Base-by-base conservation (phyloP, 1,140 invertebrate species). In the Platyscapa corneri region DNA sequence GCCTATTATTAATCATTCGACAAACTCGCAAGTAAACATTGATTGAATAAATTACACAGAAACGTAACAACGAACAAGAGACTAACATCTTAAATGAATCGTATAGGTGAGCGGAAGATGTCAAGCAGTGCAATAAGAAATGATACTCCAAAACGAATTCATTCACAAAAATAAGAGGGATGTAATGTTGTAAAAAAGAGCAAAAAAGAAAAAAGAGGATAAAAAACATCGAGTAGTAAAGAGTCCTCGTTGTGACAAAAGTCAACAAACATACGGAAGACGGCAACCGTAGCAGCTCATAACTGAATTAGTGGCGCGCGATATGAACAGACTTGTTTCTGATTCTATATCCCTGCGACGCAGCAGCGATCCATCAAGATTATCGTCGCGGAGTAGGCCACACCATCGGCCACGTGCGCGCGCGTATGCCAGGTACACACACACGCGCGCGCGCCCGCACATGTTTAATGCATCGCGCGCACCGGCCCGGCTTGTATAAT, bases 331-430 rank as follows among this genome's bases (percentile, higher is more conserved):
- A 78, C 75, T 84, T 53, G 75, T 84, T 78, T 49, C 60, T 70
- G 42, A 49, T 76, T 34, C 72, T 18, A 20, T n/a, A 49, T 16
- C 72, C 42, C 81, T 42, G 80, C 65, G 70, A 88, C 88, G 86
- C 87, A 84, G 83, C 88, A 65, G 82, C 88, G 87, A 89, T 89
- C 87, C 88, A 89, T 89, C 89, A 89, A 89, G 89, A 89, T 89
- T 89, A 89, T 88, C 87, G 84, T 85, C 87, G 0, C 32, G 77
- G 77, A 80, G 76, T 84, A 79, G 83, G 83, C 75, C 82, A 83
- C 42, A 74, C 32, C 42, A 60, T 81, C 78, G 78, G 42, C 42
- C 76, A 53, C 60, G 76, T 30, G 87, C 87, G 86, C 88, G 86
- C 60, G 46, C 81, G 23, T 87, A 78, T 83, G 67, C 85, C 53